Evolutionary conservation across 1,140 invertebrate genomes (phyloP).

Genomic region (Diuraphis noxia): DNA sequence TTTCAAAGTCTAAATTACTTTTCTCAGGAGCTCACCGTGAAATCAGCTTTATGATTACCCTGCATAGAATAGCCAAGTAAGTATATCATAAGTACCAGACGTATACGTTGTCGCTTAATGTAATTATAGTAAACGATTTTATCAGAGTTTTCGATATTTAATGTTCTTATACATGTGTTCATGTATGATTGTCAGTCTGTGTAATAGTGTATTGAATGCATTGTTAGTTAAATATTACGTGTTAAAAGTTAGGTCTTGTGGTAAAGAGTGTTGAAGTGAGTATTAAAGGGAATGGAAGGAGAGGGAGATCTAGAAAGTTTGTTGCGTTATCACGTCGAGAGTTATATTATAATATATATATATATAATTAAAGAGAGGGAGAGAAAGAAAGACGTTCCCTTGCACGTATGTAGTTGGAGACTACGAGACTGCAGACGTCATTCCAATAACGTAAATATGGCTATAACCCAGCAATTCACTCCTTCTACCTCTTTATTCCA

Average conservation of each 20-base stretch:
- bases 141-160: background rate
- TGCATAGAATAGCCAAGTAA: background rate
- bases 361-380: background rate
- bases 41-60: background rate
- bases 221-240: background rate
- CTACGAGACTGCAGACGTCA: background rate
- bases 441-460: background rate
- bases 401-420: background rate
- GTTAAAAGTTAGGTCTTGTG: background rate
- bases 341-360: background rate
- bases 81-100: background rate
- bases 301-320: background rate
- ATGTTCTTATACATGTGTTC: background rate
- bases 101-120: background rate
- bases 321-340: background rate
- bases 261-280: background rate
- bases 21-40: background rate
- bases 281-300: background rate
- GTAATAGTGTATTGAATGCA: background rate
- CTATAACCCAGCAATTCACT: background rate
- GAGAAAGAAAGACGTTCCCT: background rate
- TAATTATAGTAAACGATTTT: background rate
- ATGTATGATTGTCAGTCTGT: no score
- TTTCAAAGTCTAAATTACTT: background rate
- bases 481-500: background rate